A percentile compares a stretch with the other conserved stretches of the same genome.
phyloP scores from a whole-genome alignment of 1,140 invertebrate genomes.

The Drosophila truncata region DNA sequence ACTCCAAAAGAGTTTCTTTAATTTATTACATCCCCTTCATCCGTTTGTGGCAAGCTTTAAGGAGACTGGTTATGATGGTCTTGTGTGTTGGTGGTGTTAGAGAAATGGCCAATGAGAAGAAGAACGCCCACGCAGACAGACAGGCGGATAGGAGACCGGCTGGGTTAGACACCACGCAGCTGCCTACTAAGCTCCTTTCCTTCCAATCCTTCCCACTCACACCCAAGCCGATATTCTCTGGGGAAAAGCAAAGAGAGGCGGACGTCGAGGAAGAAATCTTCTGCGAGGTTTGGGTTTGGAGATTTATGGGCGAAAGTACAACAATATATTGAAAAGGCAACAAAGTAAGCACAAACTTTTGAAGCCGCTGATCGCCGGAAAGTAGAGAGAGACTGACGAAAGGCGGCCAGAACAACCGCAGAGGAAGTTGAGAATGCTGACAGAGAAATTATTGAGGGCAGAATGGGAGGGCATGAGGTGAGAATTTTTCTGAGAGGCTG shows the following conservation, averaged over 20 bases:
- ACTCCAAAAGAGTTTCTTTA: background rate
- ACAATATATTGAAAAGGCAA: slow-evolving; percentile 20
- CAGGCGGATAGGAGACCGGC: slow-evolving; percentile 6
- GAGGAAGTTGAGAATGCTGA: slow-evolving; percentile 35
- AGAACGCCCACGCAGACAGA: slow-evolving; percentile 28
- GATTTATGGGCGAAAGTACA: slow-evolving; percentile 49
- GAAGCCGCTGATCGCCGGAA: slow-evolving; percentile 15
- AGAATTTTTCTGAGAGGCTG: slow-evolving; percentile 5
- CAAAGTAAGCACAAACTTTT: slow-evolving; percentile 40
- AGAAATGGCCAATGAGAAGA: slow-evolving; percentile 44
- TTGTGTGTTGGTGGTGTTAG: background rate
- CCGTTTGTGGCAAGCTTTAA: background rate
- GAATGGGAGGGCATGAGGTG: slow-evolving; percentile 14
- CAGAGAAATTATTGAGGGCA: slow-evolving; percentile 37
- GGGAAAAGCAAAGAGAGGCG: background rate
- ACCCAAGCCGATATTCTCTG: slow-evolving; percentile 4
- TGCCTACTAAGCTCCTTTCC: slow-evolving; percentile 47
- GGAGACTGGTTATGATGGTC: slow-evolving; percentile 31
- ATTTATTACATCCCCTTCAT: slow-evolving; percentile 2
- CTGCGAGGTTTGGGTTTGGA: slow-evolving; percentile 10
- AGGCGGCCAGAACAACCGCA: slow-evolving; percentile 20
- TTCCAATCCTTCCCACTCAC: slow-evolving; percentile 21
- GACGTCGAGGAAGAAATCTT: slow-evolving; percentile 3
- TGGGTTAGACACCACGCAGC: slow-evolving; percentile 12
- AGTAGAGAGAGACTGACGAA: background rate